Evolutionary conservation across 2,888 invertebrate genomes (phyloP), one percentile per base, ranked within the genome.

Genomic region (Heliconius cydno): DNA sequence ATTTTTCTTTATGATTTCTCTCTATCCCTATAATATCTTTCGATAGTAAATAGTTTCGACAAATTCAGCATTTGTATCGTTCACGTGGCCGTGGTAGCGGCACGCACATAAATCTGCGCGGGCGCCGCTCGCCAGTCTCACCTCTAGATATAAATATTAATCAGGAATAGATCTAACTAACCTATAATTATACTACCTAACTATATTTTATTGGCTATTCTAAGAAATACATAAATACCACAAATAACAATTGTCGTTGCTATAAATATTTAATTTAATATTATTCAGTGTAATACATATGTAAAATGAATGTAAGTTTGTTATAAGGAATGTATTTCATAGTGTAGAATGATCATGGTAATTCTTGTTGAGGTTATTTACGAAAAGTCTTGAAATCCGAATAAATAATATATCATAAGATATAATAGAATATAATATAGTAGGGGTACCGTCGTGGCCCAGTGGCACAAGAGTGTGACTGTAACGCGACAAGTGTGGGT

Each of bases 111-210:
- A 82, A 81, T 81, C 81, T 76, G 65, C 73, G 66, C 75, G 77
- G 82, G 82, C 82, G 82, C 82, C 82, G 77, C 76, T 68, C 46
- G 66, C 77, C 60, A 30, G 78, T 80, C 80, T 76, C 77, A 79
- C 81, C 76, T 77, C 74, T 67, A 38, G 71, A 76, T 76, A 81
- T 82, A 80, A 82, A 82, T 82, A 81, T 82, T 82, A 79, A 82
- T 79, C 81, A 78, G 80, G 72, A 78, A 57, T 73, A 76, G 78
- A 81, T 80, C 78, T 80, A 78, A 80, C 77, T 74, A 78, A 78
- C 80, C 80, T 78, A 77, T 80, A 80, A 80, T 80, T 80, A 80
- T 77, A n/a, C 65, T 57, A 75, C 38, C 68, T 77, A 77, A 77
- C 80, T 74, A 77, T 74, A 67, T 28, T 79, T 79, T 75, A 80